Conservation (phyloP, 1,140 invertebrate genomes). For the Brachionus asplanchnoidis region DNA sequence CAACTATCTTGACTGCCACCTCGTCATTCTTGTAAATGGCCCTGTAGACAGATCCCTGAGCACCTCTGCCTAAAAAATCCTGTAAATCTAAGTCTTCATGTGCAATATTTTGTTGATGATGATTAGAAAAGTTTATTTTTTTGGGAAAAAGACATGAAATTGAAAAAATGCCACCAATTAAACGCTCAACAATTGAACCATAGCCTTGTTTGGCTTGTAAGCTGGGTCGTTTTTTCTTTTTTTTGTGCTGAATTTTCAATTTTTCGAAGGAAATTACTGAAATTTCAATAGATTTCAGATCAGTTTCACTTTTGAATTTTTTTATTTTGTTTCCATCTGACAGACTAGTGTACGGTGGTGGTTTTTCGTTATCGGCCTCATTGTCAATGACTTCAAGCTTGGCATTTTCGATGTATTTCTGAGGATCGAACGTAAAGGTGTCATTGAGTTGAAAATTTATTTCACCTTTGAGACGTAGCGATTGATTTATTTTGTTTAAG, state of each 20-base stretch:
- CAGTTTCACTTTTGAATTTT: not conserved
- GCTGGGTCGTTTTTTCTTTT: not conserved
- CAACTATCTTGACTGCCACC: constrained; percentile 94
- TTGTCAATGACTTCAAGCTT: not conserved
- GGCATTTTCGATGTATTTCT: not conserved
- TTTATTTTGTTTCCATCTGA: not conserved
- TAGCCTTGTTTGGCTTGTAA: not conserved
- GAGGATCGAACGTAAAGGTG: not conserved
- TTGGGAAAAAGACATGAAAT: not conserved
- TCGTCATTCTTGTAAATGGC: constrained; percentile 66
- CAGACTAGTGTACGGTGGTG: not conserved
- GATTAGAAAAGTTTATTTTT: not conserved
- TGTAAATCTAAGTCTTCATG: constrained; percentile 86
- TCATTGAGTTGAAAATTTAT: not conserved
- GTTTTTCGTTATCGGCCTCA: not conserved
- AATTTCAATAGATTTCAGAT: not conserved
- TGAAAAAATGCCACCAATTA: not conserved
- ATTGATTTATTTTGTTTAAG: not conserved
- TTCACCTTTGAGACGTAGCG: not conserved
- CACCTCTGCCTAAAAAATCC: constrained; percentile 86
- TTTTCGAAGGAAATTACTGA: not conserved
- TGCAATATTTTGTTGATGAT: constrained; percentile 79
- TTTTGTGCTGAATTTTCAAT: not conserved
- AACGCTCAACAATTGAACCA: not conserved
- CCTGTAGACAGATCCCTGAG: constrained; percentile 90